Conservation (phyloP, 2,888 invertebrate genomes). For the Adineta ricciae region DNA sequence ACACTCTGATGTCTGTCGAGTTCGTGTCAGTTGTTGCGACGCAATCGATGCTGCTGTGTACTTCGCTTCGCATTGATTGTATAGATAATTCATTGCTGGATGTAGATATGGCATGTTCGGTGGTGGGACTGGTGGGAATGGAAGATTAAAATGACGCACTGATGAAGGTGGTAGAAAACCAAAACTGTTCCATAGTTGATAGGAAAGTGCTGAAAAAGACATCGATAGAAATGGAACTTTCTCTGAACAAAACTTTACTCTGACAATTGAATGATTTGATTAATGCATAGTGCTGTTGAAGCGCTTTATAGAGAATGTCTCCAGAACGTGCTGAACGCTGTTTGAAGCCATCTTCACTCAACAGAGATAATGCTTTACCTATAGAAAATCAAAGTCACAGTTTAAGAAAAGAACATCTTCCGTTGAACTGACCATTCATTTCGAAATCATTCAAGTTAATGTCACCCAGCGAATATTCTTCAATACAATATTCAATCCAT, state of each 20-base stretch:
- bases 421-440: slow-evolving; percentile 5
- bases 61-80: neutral
- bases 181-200: neutral
- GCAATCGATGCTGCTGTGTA: neutral
- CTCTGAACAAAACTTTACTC: neutral
- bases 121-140: neutral
- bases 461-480: neutral
- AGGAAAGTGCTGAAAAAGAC: neutral
- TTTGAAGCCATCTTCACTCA: slow-evolving; percentile 16
- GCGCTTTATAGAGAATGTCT: neutral
- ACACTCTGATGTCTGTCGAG: neutral
- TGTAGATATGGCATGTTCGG: neutral
- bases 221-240: too few relatives aligned
- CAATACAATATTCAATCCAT: slow-evolving; percentile 8
- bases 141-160: neutral
- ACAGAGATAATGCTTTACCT: slow-evolving; percentile 17
- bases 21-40: neutral
- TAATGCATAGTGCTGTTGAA: neutral
- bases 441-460: neutral
- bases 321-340: neutral
- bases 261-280: neutral
- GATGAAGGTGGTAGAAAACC: neutral
- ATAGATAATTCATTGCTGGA: neutral
- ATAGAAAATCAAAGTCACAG: neutral
- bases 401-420: too few relatives aligned